A percentile compares a stretch with the other conserved stretches of the same genome.
Conservation (phyloP, 2,888 invertebrate species). For the Drosophila bunnanda region DNA sequence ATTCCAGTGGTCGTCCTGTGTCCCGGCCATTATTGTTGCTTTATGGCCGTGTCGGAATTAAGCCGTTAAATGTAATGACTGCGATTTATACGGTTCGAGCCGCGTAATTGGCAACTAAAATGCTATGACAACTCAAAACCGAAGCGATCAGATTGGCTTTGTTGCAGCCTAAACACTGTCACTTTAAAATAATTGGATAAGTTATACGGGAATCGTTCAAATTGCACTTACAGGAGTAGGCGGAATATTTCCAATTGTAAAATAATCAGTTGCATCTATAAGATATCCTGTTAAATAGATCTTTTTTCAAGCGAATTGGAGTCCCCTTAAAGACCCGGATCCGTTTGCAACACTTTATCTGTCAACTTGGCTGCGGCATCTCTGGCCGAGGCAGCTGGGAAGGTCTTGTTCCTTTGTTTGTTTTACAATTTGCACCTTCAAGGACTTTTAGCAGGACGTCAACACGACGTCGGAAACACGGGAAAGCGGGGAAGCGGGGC, state of each 20-base stretch:
- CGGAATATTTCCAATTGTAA: background rate
- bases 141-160: slow-evolving; percentile 29
- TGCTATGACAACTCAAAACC: slow-evolving; percentile 40
- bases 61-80: slow-evolving; percentile 69
- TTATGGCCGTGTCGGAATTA: slow-evolving; percentile 43
- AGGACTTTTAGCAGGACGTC: slow-evolving; percentile 61
- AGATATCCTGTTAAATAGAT: too few species aligned
- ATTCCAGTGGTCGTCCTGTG: slow-evolving; percentile 40
- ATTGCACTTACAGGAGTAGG: background rate
- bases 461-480: slow-evolving; percentile 56
- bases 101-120: slow-evolving; percentile 65
- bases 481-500: slow-evolving; percentile 10
- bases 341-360: slow-evolving; percentile 16
- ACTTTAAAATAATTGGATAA: slow-evolving; percentile 23
- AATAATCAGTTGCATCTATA: background rate
- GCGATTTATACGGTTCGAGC: slow-evolving; percentile 59
- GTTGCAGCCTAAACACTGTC: background rate
- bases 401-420: slow-evolving; percentile 59
- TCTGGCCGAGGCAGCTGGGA: slow-evolving; percentile 20
- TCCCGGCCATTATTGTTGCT: slow-evolving; percentile 35
- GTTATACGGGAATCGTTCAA: background rate
- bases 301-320: background rate
- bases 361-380: slow-evolving; percentile 16
- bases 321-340: slow-evolving; percentile 1
- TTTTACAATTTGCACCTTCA: slow-evolving; percentile 69